Conservation (phyloP, 2,797 vertebrate genomes). For the Helicolenus hilgendorfi region DNA sequence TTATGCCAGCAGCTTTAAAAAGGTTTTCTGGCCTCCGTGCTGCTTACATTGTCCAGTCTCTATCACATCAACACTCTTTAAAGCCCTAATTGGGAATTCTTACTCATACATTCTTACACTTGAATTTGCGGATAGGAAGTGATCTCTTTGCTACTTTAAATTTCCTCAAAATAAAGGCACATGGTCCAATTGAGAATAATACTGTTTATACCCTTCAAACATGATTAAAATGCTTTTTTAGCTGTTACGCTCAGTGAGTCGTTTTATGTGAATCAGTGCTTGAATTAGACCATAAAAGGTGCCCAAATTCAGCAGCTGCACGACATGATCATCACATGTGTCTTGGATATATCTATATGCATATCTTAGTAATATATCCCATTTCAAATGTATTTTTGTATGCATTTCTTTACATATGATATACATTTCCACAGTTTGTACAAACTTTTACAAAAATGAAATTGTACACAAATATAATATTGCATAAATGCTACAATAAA, state of each 20-base stretch:
- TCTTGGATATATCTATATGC: too few species aligned
- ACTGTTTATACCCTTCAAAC: not conserved
- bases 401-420: too few species aligned
- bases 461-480: too few species aligned
- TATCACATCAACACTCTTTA: constrained; percentile 51
- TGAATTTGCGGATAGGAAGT: constrained; percentile 1
- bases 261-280: not conserved
- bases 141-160: not conserved
- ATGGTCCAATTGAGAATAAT: not conserved
- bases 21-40: constrained; percentile 26
- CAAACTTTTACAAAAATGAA: too few species aligned
- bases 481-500: too few species aligned
- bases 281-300: too few species aligned
- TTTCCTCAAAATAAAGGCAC: not conserved
- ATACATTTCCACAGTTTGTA: too few species aligned
- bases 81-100: constrained; percentile 17
- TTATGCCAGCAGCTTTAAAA: constrained; percentile 60
- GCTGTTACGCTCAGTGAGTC: not conserved
- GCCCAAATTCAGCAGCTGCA: too few species aligned
- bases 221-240: not conserved
- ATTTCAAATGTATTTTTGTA: too few species aligned
- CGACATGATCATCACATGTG: too few species aligned
- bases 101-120: constrained; percentile 2
- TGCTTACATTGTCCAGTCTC: constrained; percentile 59
- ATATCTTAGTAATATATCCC: too few species aligned